These are phyloP conservation scores for Sphaerophoria taeniata DNA, from an alignment of 2,888 invertebrate species.

Conservation along the genomic window DNA sequence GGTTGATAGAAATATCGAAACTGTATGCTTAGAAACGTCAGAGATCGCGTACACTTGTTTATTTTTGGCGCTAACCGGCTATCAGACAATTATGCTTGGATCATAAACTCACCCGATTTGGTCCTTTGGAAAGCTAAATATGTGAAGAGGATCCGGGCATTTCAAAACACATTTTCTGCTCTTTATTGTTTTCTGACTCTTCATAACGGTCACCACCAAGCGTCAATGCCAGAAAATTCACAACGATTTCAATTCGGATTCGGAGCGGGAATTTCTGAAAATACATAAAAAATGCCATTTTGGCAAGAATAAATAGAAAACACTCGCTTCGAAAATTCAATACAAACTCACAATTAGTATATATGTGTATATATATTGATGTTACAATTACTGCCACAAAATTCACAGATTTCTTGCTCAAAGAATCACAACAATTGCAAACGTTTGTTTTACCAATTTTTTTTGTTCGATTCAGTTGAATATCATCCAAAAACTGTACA, in stretches of 20 bases:
- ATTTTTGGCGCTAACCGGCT: too few relatives aligned
- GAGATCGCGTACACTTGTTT: too few relatives aligned
- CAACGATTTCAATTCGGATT: not conserved
- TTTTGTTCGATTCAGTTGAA: slow-evolving; percentile 3
- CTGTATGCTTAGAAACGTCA: too few relatives aligned
- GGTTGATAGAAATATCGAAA: too few relatives aligned
- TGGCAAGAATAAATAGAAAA: not conserved
- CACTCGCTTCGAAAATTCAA: not conserved
- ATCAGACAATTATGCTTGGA: too few relatives aligned
- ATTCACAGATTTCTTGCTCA: not conserved
- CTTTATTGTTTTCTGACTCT: not conserved
- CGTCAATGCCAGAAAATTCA: not conserved
- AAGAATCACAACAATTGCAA: not conserved
- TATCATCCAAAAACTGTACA: not conserved
- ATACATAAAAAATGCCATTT: not conserved
- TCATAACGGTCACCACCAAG: not conserved
- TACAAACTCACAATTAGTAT: slow-evolving; percentile 14
- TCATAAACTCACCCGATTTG: slow-evolving; percentile 50
- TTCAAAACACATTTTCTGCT: slow-evolving; percentile 40
- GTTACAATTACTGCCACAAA: not conserved
- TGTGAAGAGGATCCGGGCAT: slow-evolving; percentile 1
- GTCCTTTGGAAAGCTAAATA: slow-evolving; percentile 55
- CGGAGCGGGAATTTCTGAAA: slow-evolving; percentile 12
- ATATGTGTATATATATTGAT: not conserved
- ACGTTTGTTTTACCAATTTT: slow-evolving; percentile 9